Conservation (phyloP, 2,888 invertebrate genomes). For the Schizaphis graminum region DNA sequence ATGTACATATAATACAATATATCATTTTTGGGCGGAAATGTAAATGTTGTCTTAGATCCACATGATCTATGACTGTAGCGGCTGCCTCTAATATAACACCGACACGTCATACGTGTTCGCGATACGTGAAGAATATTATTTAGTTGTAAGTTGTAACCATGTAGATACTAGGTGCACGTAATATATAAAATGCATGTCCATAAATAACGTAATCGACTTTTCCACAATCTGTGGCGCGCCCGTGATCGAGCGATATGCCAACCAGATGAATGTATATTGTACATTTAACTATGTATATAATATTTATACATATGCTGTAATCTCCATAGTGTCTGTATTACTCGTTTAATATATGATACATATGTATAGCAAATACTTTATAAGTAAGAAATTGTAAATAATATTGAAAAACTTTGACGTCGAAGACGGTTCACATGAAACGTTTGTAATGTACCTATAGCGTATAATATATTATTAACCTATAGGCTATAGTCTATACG, state of each 20-base stretch:
- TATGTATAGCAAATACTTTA: background rate
- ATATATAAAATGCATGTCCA: background rate
- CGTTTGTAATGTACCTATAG: background rate
- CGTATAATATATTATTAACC: background rate
- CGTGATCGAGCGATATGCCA: conserved; percentile 50
- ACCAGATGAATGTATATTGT: conserved; percentile 12
- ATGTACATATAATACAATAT: background rate
- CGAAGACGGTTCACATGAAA: background rate
- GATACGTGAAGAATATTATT: conserved; percentile 1
- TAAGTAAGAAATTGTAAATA: background rate
- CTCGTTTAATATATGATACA: background rate
- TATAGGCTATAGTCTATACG: no score
- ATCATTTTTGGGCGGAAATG: background rate
- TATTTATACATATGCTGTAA: background rate
- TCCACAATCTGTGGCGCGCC: conserved; percentile 13
- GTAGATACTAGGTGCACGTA: background rate
- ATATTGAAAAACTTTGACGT: conserved; percentile 28
- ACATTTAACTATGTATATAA: background rate
- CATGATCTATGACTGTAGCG: background rate
- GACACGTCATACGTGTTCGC: background rate
- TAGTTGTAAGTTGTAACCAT: background rate
- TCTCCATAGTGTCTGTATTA: conserved; percentile 20
- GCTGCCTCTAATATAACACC: background rate
- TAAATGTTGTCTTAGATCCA: background rate
- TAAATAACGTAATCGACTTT: conserved; percentile 58